phyloP scores from a whole-genome alignment of 2,797 vertebrate genomes.

The Rhinatrema bivittatum region DNA sequence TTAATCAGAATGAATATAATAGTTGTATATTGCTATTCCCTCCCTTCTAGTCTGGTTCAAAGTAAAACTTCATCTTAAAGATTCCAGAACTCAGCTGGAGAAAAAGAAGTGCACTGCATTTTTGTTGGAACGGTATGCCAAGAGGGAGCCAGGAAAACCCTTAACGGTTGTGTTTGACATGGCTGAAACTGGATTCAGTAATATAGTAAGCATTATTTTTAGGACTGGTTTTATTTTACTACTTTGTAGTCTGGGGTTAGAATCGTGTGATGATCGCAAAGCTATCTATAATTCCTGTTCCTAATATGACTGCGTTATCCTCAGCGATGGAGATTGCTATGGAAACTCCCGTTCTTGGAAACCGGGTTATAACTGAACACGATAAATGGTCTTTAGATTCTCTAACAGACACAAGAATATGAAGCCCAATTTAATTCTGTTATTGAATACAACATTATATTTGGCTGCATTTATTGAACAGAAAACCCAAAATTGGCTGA shows the following conservation, averaged over 20 bases:
- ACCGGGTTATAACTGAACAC: too few relatives aligned
- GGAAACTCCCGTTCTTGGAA: too few relatives aligned
- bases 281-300: too few relatives aligned
- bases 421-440: too few relatives aligned
- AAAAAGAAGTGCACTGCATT: slow-evolving; percentile 94
- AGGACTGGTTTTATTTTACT: not conserved
- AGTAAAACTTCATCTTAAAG: slow-evolving; percentile 84
- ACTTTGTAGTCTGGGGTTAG: not conserved
- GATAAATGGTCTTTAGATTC: too few relatives aligned
- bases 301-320: too few relatives aligned
- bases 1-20: too few relatives aligned
- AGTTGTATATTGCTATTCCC: not conserved
- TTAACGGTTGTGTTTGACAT: slow-evolving; percentile 94
- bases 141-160: slow-evolving; percentile 86
- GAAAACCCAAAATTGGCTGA: too few relatives aligned
- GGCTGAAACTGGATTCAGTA: slow-evolving; percentile 83
- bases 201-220: slow-evolving; percentile 74
- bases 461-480: too few relatives aligned
- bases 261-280: not conserved
- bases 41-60: slow-evolving; percentile 81
- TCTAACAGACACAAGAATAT: too few relatives aligned
- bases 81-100: slow-evolving; percentile 75
- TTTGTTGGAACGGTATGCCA: slow-evolving; percentile 90
- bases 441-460: too few relatives aligned
- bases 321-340: too few relatives aligned